phyloP scores from a whole-genome alignment of 2,113 vertebrate species.

The Xiphophorus couchianus region DNA sequence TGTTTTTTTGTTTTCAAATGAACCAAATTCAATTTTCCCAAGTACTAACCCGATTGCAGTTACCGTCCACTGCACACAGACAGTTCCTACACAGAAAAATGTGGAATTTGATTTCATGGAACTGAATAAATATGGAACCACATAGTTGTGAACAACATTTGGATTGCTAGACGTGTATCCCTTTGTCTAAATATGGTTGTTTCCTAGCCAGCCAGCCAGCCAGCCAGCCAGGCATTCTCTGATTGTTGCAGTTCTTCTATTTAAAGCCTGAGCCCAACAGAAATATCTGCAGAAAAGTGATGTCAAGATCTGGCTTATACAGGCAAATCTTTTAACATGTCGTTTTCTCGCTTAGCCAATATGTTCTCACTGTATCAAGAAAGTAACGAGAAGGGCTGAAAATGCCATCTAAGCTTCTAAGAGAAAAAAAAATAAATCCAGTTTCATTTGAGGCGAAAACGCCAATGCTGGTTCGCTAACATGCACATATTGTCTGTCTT shows the following conservation, averaged over 20 bases:
- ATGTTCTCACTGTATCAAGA: too few relatives aligned
- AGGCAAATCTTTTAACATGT: too few relatives aligned
- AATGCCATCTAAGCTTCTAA: too few relatives aligned
- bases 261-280: too few relatives aligned
- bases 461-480: conserved; percentile 3
- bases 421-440: background rate
- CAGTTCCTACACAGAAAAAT: background rate
- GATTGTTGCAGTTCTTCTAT: background rate
- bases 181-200: background rate
- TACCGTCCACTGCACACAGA: background rate
- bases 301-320: too few relatives aligned
- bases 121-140: background rate
- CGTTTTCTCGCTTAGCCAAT: too few relatives aligned
- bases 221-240: background rate
- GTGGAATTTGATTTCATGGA: background rate
- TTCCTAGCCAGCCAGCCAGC: background rate
- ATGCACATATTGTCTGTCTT: conserved; percentile 33
- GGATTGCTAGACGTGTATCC: background rate
- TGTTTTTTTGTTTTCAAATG: background rate
- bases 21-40: background rate
- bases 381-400: background rate
- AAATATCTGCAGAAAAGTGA: too few relatives aligned
- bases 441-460: too few relatives aligned
- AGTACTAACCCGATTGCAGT: background rate
- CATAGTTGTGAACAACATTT: background rate